phyloP scores from a whole-genome alignment of 2,888 invertebrate species.

The Tetramorium bicarinatum region DNA sequence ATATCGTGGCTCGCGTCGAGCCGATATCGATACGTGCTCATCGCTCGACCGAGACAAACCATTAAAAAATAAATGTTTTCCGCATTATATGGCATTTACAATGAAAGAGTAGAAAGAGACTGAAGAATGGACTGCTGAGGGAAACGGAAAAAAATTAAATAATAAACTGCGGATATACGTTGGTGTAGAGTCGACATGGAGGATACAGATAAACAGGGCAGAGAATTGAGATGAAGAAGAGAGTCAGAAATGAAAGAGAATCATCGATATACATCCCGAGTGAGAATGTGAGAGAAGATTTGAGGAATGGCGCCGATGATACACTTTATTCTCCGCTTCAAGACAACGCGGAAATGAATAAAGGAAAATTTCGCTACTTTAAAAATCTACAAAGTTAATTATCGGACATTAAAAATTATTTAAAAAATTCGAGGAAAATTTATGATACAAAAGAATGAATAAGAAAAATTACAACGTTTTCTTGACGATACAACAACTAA shows the following conservation, averaged over 20 bases:
- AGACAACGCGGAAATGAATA: neutral
- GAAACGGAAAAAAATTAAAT: conserved; percentile 68
- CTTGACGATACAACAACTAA: neutral
- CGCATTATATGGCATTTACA: conserved; percentile 58
- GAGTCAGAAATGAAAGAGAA: conserved; percentile 70
- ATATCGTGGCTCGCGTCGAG: conserved; percentile 82
- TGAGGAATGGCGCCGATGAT: conserved; percentile 54
- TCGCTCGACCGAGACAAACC: conserved; percentile 74
- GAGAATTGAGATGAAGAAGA: conserved; percentile 62
- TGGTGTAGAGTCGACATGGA: conserved; percentile 39
- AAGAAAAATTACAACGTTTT: neutral
- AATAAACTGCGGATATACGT: conserved; percentile 63
- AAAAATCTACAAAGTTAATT: neutral
- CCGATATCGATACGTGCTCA: conserved; percentile 81
- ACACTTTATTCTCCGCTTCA: conserved; percentile 32
- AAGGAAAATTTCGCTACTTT: neutral
- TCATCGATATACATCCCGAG: conserved; percentile 85
- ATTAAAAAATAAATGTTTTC: conserved; percentile 73
- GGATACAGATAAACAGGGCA: conserved; percentile 51
- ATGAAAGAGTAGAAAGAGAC: conserved; percentile 58
- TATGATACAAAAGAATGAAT: neutral
- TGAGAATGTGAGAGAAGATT: conserved; percentile 68
- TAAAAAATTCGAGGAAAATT: neutral
- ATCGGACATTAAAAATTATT: neutral
- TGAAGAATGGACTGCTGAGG: conserved; percentile 39